Evolutionary conservation across 2,113 vertebrate genomes (phyloP).

Genomic region (Semicossyphus pulcher): DNA sequence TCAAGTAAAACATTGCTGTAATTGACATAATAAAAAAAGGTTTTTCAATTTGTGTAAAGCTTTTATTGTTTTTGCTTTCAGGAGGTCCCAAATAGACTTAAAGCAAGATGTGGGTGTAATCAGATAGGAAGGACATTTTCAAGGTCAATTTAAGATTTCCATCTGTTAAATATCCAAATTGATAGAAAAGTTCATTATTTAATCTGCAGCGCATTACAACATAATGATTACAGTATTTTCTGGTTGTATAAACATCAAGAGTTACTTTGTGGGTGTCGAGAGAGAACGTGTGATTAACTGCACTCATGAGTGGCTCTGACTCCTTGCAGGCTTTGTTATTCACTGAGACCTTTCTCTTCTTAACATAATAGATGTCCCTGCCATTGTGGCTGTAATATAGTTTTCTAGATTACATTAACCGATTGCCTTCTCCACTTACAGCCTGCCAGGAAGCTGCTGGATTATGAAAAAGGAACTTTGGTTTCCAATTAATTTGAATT

Average conservation of each 20-base stretch:
- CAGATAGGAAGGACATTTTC: neutral
- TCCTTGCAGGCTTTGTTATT: conserved; percentile 11
- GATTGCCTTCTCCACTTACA: conserved; percentile 28
- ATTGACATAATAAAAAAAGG: conserved; percentile 89
- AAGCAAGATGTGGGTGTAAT: neutral
- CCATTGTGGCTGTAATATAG: conserved; percentile 19
- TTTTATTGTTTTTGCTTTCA: conserved; percentile 14
- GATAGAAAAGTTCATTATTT: neutral
- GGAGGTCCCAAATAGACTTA: neutral
- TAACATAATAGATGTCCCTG: conserved; percentile 31
- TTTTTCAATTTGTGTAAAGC: conserved; percentile 83
- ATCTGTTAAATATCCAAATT: neutral
- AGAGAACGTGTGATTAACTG: conserved; percentile 11
- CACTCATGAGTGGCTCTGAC: conserved; percentile 10
- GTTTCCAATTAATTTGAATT: conserved; percentile 20
- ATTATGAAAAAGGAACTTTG: neutral
- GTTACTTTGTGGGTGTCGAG: neutral
- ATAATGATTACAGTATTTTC: conserved; percentile 1
- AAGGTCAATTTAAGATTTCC: neutral
- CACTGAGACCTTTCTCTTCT: neutral
- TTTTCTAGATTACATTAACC: conserved; percentile 45
- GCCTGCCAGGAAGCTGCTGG: neutral
- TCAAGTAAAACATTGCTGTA: conserved; percentile 89
- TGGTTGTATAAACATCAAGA: conserved; percentile 2
- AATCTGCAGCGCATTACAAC: neutral